Conservation (phyloP, 1,140 invertebrate genomes). For the Steinernema feltiae region DNA sequence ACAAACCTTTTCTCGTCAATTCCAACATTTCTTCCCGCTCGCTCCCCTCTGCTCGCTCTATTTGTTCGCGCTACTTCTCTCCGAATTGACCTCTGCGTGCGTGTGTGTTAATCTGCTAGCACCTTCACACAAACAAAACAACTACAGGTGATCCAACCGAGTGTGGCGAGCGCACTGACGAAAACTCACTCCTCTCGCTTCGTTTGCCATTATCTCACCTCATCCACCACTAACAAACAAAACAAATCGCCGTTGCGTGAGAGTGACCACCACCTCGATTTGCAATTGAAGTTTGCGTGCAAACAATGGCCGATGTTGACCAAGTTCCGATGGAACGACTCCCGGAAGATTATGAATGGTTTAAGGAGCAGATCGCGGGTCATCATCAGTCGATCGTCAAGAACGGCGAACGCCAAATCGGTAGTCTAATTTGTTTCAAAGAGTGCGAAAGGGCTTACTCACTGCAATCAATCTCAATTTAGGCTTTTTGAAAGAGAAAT, state of each 20-base stretch:
- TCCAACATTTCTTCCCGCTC: background rate
- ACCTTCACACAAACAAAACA: constrained; percentile 4
- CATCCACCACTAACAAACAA: background rate
- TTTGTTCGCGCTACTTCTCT: background rate
- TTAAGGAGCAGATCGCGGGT: constrained; percentile 53
- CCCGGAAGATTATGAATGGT: constrained; percentile 45
- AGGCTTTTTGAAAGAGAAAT: constrained; percentile 25
- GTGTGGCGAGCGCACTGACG: no score
- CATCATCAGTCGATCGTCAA: constrained; percentile 54
- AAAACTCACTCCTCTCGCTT: no score
- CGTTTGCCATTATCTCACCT: background rate
- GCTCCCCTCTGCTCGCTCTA: background rate
- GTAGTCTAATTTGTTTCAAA: constrained; percentile 33
- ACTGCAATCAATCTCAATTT: constrained; percentile 24
- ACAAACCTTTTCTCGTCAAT: background rate
- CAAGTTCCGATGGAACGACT: constrained; percentile 20
- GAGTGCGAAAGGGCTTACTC: constrained; percentile 10
- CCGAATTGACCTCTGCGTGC: constrained; percentile 5
- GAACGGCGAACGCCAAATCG: constrained; percentile 53
- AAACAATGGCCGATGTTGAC: constrained; percentile 10
- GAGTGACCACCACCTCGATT: background rate
- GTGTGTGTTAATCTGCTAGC: constrained; percentile 13
- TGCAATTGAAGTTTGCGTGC: background rate
- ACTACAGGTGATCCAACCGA: constrained; percentile 12
- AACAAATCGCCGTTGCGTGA: constrained; percentile 7